These are phyloP conservation scores for Akabosia matsudoensis DNA, from an alignment of 1,140 invertebrate species.

Conservation along the genomic window DNA sequence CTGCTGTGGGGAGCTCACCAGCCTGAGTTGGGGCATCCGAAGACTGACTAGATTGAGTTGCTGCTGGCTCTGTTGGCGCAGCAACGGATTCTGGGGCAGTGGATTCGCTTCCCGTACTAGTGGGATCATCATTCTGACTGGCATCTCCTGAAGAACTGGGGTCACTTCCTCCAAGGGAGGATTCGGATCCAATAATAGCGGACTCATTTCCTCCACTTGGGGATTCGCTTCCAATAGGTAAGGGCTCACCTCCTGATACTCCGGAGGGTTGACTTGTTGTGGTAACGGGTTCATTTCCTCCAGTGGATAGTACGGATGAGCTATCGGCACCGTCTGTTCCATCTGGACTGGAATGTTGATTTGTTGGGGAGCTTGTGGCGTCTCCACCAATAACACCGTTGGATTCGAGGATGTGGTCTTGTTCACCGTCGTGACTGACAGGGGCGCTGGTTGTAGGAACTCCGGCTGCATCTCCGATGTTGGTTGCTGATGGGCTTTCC, in stretches of 20 bases:
- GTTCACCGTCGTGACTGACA: not conserved
- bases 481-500: not conserved
- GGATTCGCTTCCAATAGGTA: conserved; percentile 3
- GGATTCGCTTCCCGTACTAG: not conserved
- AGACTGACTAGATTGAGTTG: not conserved
- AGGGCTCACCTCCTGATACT: not conserved
- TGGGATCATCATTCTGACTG: not conserved
- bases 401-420: not conserved
- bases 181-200: not conserved
- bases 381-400: not conserved
- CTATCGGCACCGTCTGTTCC: not conserved
- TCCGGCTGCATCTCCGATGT: not conserved
- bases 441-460: not conserved
- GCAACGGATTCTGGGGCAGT: not conserved
- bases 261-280: conserved; percentile 1
- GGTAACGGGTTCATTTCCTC: conserved; percentile 8
- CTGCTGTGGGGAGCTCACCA: not conserved
- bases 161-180: not conserved
- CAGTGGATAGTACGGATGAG: not conserved
- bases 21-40: not conserved
- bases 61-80: conserved; percentile 5
- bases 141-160: not conserved
- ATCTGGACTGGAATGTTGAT: not conserved
- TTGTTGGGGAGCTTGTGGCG: not conserved
- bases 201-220: not conserved